phyloP scores from a whole-genome alignment of 2,797 vertebrate species.

The Sus cebifrons region DNA sequence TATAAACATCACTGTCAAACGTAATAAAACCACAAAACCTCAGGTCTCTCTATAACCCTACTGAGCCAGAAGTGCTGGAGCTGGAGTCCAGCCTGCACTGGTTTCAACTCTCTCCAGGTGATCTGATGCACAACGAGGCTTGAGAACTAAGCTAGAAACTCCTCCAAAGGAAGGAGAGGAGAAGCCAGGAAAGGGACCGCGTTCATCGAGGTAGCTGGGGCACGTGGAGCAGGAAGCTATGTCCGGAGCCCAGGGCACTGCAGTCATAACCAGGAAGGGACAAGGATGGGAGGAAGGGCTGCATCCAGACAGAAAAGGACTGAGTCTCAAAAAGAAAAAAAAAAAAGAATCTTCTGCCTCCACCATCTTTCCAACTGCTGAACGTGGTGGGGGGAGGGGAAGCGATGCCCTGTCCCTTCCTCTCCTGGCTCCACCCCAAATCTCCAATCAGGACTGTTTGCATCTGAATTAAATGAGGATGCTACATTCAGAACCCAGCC shows the following conservation, averaged over 20 bases:
- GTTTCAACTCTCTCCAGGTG: neutral
- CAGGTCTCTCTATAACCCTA: neutral
- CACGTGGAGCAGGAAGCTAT: neutral
- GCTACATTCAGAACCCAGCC: neutral
- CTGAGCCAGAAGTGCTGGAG: neutral
- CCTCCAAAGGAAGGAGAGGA: neutral
- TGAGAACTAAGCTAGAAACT: neutral
- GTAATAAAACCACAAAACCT: neutral
- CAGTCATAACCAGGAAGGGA: neutral
- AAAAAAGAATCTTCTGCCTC: neutral
- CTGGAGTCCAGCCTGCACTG: neutral
- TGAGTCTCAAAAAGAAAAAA: neutral
- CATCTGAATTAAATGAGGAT: neutral
- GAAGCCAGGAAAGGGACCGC: no score
- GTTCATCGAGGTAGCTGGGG: neutral
- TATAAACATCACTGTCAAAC: neutral
- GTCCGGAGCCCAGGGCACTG: no score
- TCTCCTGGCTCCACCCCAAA: neutral
- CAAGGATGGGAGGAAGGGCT: neutral
- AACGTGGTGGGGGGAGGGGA: neutral
- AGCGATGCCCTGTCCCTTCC: fast-evolving
- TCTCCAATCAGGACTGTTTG: no score
- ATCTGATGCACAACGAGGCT: neutral
- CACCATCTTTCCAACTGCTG: neutral
- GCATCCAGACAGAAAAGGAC: neutral